Percentiles rank a stretch among this genome's conserved stretches.
Conservation (phyloP, 2,113 vertebrate species). For the Urocynchramus pylzowi region DNA sequence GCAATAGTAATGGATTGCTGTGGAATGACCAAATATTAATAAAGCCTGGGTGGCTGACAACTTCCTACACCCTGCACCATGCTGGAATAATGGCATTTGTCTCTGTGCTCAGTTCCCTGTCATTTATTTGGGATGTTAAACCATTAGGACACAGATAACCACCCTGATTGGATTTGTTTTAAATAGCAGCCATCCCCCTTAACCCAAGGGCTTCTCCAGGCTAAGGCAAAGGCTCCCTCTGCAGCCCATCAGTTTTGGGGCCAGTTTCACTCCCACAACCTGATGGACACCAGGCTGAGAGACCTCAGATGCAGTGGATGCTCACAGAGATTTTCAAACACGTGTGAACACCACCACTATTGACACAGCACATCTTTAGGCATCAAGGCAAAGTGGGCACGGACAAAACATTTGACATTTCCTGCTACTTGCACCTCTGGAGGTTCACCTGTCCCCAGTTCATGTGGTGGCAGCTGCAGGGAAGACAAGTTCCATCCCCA, state of each 20-base stretch:
- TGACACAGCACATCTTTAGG: background rate
- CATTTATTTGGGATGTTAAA: background rate
- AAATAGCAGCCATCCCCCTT: background rate
- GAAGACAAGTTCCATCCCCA: background rate
- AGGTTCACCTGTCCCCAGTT: background rate
- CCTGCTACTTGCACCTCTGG: background rate
- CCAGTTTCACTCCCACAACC: background rate
- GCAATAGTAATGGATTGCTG: conserved; percentile 31
- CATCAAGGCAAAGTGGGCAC: rapidly evolving
- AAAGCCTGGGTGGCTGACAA: conserved; percentile 50
- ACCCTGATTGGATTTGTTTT: background rate
- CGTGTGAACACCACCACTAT: background rate
- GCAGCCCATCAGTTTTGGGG: background rate
- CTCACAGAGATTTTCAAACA: background rate
- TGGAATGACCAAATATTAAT: conserved; percentile 42
- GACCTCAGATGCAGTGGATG: background rate
- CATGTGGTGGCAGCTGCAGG: background rate
- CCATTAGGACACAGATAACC: background rate
- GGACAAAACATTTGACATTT: background rate
- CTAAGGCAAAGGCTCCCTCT: background rate
- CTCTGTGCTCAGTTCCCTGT: background rate
- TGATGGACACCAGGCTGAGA: background rate
- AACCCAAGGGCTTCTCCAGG: background rate
- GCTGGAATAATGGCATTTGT: background rate
- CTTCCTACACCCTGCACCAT: background rate